Conservation (phyloP, 2,888 invertebrate species). For the Erpobdella octoculata region DNA sequence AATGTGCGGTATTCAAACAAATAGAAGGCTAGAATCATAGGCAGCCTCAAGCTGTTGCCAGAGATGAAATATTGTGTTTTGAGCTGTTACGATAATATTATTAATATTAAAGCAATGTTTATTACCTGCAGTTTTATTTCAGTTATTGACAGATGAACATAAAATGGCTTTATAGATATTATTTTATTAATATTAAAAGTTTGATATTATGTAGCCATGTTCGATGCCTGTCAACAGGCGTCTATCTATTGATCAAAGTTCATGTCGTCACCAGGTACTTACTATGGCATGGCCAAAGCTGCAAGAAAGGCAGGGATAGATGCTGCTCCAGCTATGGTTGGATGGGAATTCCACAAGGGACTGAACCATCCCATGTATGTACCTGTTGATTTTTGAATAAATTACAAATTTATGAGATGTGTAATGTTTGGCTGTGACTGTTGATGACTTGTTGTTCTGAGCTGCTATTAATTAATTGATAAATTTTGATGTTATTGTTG, state of each 20-base stretch:
- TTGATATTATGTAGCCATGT: neutral
- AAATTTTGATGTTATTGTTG: neutral
- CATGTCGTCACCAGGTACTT: constrained; percentile 53
- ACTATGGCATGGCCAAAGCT: constrained; percentile 74
- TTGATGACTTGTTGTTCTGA: neutral
- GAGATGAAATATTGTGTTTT: too few species aligned
- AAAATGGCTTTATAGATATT: neutral
- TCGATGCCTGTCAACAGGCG: neutral
- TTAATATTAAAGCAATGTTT: too few species aligned
- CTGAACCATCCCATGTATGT: constrained; percentile 53
- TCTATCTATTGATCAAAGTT: neutral
- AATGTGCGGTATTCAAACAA: too few species aligned
- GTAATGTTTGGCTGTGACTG: neutral
- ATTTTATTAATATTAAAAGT: neutral
- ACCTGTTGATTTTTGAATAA: too few species aligned
- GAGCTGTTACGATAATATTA: too few species aligned
- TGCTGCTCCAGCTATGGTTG: constrained; percentile 84
- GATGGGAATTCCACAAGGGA: constrained; percentile 85
- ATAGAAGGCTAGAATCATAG: too few species aligned
- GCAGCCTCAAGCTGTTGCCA: too few species aligned
- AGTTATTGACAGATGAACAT: neutral
- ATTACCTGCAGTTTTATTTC: too few species aligned
- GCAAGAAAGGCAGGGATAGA: constrained; percentile 83
- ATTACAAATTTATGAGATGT: neutral
- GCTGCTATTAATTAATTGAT: neutral